These are phyloP conservation scores for Rhagoletis zephyria DNA, from an alignment of 1,140 invertebrate genomes.

Conservation along the genomic window DNA sequence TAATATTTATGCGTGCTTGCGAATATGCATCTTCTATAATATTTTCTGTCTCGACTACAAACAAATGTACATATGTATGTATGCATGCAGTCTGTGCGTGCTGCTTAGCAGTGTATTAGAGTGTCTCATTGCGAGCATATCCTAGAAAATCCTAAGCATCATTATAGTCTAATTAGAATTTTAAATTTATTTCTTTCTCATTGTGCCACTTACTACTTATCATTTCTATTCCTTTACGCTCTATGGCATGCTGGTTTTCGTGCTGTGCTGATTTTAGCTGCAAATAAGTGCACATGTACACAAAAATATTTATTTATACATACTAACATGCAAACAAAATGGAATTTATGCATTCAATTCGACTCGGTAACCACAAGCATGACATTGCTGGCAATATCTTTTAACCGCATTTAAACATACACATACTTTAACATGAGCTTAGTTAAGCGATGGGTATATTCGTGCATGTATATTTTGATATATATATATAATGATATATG, in stretches of 20 bases:
- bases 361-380: background rate
- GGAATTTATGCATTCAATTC: background rate
- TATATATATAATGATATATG: no score
- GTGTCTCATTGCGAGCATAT: background rate
- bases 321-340: background rate
- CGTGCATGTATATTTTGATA: no score
- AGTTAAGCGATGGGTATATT: no score
- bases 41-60: background rate
- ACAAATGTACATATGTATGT: no score
- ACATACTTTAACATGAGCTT: no score
- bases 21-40: background rate
- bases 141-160: slow-evolving; percentile 43
- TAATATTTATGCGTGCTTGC: background rate
- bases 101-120: background rate
- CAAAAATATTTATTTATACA: background rate
- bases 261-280: background rate
- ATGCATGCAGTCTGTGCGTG: no score
- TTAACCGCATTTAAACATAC: slow-evolving; percentile 39
- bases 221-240: background rate
- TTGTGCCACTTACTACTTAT: background rate
- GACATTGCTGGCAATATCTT: background rate
- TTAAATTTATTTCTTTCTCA: slow-evolving; percentile 13
- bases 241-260: background rate
- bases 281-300: background rate
- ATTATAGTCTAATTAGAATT: slow-evolving; percentile 40